Conservation (phyloP, 2,797 vertebrate genomes). For the Podarcis siculus region DNA sequence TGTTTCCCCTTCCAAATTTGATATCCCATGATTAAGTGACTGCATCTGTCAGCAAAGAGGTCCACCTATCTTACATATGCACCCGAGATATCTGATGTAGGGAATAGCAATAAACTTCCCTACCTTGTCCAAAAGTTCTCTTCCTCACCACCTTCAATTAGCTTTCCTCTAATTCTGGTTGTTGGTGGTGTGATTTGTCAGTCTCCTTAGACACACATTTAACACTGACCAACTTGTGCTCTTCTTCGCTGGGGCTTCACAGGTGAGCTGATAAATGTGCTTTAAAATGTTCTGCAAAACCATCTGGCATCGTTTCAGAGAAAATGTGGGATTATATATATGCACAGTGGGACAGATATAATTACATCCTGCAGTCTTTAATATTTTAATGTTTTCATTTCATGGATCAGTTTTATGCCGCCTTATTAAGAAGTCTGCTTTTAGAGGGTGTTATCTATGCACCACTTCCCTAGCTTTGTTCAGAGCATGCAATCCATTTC, state of each 20-base stretch:
- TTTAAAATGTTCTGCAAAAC: background rate
- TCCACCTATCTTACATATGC: background rate
- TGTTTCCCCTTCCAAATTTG: too few species aligned
- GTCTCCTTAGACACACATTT: background rate
- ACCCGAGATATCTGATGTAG: background rate
- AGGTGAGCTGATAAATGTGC: background rate
- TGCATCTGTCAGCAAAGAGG: background rate
- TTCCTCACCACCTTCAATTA: background rate
- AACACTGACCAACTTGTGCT: background rate
- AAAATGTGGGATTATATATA: background rate
- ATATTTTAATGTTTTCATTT: conserved; percentile 3
- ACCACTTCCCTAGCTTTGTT: conserved; percentile 6
- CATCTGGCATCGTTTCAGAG: background rate
- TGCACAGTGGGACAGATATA: background rate
- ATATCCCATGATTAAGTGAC: background rate
- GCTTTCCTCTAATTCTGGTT: background rate
- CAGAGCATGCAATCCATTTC: background rate
- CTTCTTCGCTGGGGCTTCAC: too few species aligned
- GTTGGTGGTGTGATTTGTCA: background rate
- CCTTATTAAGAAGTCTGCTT: background rate
- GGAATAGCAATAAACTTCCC: background rate
- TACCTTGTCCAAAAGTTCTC: background rate
- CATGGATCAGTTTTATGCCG: background rate
- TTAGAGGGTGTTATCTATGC: background rate
- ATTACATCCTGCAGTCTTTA: conserved; percentile 13